phyloP scores from a whole-genome alignment of 2,797 vertebrate genomes.

The Poecilia picta region DNA sequence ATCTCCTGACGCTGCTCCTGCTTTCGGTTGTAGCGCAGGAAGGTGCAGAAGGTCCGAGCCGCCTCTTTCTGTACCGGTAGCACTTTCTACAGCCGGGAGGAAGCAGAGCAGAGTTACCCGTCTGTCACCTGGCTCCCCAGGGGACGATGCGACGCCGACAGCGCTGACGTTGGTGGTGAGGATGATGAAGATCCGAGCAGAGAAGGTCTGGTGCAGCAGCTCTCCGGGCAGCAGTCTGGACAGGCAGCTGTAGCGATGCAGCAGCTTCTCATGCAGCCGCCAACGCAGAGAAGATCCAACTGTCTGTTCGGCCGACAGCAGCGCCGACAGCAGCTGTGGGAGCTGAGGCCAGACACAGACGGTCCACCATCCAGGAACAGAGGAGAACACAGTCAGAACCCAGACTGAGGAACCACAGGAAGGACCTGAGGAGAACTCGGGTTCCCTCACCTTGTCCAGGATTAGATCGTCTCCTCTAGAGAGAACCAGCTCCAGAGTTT shows the following conservation, averaged over 20 bases:
- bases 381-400: neutral
- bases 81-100: slow-evolving; percentile 84
- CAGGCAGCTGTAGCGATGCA: slow-evolving; percentile 91
- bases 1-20: slow-evolving; percentile 94
- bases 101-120: slow-evolving; percentile 14
- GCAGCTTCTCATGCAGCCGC: slow-evolving; percentile 91
- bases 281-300: slow-evolving; percentile 91
- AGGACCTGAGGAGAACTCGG: neutral
- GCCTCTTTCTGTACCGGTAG: slow-evolving; percentile 94
- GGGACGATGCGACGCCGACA: neutral
- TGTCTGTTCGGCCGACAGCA: slow-evolving; percentile 91
- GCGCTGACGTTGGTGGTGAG: slow-evolving; percentile 90
- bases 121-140: neutral
- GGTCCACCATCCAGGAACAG: neutral
- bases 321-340: slow-evolving; percentile 87
- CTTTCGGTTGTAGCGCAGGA: slow-evolving; percentile 93
- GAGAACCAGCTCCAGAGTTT: slow-evolving; percentile 89
- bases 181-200: slow-evolving; percentile 91
- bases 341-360: slow-evolving; percentile 24
- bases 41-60: slow-evolving; percentile 90
- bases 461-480: slow-evolving; percentile 85
- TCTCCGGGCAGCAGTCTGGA: slow-evolving; percentile 91
- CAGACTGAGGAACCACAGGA: neutral
- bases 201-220: slow-evolving; percentile 92
- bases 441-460: slow-evolving; percentile 9